phyloP scores from a whole-genome alignment of 2,113 vertebrate genomes.

The Aptenodytes patagonicus region DNA sequence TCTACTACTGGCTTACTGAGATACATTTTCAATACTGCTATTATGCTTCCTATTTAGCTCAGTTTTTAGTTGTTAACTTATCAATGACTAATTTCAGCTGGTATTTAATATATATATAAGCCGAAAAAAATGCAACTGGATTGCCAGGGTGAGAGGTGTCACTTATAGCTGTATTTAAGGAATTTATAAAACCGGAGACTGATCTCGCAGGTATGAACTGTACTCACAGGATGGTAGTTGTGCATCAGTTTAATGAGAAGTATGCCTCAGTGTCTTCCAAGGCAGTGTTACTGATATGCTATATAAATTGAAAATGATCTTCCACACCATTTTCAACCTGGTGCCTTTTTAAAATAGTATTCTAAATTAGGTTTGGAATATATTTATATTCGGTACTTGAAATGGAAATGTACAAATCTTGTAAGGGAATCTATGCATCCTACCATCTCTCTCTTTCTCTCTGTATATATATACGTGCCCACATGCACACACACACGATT shows the following conservation, averaged over 20 bases:
- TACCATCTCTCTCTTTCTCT: not conserved
- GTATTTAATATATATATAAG: not conserved
- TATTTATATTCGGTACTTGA: not conserved
- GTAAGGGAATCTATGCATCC: not conserved
- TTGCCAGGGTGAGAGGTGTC: not conserved
- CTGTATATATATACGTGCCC: rapidly evolving
- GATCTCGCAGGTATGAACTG: not conserved
- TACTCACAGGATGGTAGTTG: not conserved
- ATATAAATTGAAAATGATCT: not conserved
- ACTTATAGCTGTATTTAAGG: not conserved
- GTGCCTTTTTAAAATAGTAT: not conserved
- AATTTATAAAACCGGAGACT: not conserved
- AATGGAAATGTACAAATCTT: not conserved
- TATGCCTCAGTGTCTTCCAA: not conserved
- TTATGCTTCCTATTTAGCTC: not conserved
- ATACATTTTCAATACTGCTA: not conserved
- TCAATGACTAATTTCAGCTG: not conserved
- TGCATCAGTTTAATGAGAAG: not conserved
- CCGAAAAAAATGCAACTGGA: not conserved
- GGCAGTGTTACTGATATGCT: not conserved
- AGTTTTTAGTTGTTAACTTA: not conserved
- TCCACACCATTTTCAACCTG: not conserved
- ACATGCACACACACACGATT: not conserved
- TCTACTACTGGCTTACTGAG: not conserved
- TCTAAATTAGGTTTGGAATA: not conserved